Evolutionary conservation across 2,888 invertebrate genomes (phyloP).

Genomic region (Julus scandinavius): DNA sequence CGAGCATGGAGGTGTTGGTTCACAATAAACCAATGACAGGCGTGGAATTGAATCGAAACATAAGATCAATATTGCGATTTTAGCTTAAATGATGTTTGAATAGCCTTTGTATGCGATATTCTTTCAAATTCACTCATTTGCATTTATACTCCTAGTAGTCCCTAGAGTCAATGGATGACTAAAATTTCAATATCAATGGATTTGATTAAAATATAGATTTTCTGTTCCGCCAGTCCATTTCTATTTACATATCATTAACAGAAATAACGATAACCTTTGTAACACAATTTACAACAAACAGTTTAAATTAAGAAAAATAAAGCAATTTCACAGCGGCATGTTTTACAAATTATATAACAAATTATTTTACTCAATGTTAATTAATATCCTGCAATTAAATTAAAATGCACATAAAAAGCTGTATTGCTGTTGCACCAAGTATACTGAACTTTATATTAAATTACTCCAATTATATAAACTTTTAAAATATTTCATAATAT

Average conservation of each 20-base stretch:
- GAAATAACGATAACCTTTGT: too few species aligned
- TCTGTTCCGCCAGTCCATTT: background rate
- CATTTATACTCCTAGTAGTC: constrained; percentile 1
- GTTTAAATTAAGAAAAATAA: too few species aligned
- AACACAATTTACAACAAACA: too few species aligned
- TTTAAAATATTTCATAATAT: too few species aligned
- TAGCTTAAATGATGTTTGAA: constrained; percentile 41
- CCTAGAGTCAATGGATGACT: background rate
- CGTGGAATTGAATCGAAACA: constrained; percentile 45
- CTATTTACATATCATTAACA: background rate
- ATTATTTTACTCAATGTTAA: too few species aligned
- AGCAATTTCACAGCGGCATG: too few species aligned
- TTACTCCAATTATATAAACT: too few species aligned
- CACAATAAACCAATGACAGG: constrained; percentile 16
- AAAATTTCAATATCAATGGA: background rate
- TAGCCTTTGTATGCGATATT: background rate
- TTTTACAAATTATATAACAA: too few species aligned
- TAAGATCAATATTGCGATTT: constrained; percentile 24
- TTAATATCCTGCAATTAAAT: too few species aligned
- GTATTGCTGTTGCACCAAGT: too few species aligned
- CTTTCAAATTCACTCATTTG: constrained; percentile 20
- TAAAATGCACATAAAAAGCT: too few species aligned
- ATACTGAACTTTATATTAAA: too few species aligned
- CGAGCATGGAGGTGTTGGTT: background rate
- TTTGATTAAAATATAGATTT: constrained; percentile 19